Evolutionary conservation across 2,797 vertebrate genomes (phyloP).

Genomic region (Diglossa cyanea): DNA sequence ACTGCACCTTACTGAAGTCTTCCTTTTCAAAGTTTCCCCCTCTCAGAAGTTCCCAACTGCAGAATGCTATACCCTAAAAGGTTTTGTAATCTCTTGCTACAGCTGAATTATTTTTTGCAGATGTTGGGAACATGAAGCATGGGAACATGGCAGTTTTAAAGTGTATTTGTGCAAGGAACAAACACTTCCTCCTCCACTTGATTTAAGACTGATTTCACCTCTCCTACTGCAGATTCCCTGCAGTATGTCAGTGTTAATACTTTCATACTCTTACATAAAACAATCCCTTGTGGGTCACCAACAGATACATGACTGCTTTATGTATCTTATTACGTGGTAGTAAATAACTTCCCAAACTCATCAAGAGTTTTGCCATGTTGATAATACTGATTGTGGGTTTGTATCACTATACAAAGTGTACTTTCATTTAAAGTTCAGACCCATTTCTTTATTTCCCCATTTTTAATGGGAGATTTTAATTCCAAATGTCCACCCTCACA

Average conservation of each 20-base stretch:
- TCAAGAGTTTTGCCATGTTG: background rate
- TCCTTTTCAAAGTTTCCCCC: background rate
- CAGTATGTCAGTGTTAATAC: background rate
- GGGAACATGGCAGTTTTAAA: background rate
- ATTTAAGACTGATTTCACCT: background rate
- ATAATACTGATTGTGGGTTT: rapidly evolving
- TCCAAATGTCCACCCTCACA: background rate
- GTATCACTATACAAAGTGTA: background rate
- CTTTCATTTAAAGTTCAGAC: background rate
- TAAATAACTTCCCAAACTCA: background rate
- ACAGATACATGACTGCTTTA: background rate
- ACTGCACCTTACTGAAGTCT: background rate
- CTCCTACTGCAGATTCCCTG: background rate
- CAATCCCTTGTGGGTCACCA: background rate
- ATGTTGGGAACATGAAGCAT: background rate
- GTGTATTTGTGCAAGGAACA: background rate
- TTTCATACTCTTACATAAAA: background rate
- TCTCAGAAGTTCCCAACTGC: background rate
- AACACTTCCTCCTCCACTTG: background rate
- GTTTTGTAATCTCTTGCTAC: background rate
- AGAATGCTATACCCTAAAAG: background rate
- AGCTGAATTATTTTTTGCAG: background rate
- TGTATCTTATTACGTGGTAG: background rate
- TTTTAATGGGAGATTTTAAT: background rate
- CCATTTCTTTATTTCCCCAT: background rate